Evolutionary conservation across 1,140 invertebrate genomes (phyloP), one percentile per base, ranked within the genome.

Genomic region (Scaptomyza montana): DNA sequence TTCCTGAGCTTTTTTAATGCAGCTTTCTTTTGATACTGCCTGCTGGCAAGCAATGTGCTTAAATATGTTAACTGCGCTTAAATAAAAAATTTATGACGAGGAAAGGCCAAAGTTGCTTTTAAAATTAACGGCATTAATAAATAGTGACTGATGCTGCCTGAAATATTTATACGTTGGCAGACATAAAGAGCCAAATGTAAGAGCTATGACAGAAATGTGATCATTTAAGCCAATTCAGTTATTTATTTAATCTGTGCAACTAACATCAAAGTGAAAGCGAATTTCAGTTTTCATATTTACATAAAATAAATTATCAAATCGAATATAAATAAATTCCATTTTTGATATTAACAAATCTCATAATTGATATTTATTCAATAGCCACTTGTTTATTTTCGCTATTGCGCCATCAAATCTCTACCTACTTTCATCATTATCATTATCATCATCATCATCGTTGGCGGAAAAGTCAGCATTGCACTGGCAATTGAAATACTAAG

Each of bases 41-140:
- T 51, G 41, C 47, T 51, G 33, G 5, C 43, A 1, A 13, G 47
- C 21, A 53, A 68, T 39, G 45, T 45, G 74, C 56, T 78, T 74
- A 81, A 81, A 75, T 79, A 78, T 87, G 73, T 86, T 72, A 87
- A 81, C 55, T 69, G 63, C 59, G 63, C 51, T 86, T 72, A 85
- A 77, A 77, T 85, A 68, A 54, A 75, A 68, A 76, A 64, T 80
- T 71, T 53, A 81, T 81, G 60, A 45, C 7, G 19, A 61, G 51
- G 41, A 8, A 53, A 46, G 54, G 66, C 41, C 66, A 72, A 78
- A 74, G 74, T 77, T 66, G 78, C 80, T 85, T 85, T 85, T 75
- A 86, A 86, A 85, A 86, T 85, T 80, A 86, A 80, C 74, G 33
- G 49, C 66, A 71, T 71, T 69, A 74, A 85, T 78, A 77, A 85